A percentile compares a stretch with the other conserved stretches of the same genome.
Conservation (phyloP, 2,797 vertebrate genomes). For the Corythornis leucogaster region DNA sequence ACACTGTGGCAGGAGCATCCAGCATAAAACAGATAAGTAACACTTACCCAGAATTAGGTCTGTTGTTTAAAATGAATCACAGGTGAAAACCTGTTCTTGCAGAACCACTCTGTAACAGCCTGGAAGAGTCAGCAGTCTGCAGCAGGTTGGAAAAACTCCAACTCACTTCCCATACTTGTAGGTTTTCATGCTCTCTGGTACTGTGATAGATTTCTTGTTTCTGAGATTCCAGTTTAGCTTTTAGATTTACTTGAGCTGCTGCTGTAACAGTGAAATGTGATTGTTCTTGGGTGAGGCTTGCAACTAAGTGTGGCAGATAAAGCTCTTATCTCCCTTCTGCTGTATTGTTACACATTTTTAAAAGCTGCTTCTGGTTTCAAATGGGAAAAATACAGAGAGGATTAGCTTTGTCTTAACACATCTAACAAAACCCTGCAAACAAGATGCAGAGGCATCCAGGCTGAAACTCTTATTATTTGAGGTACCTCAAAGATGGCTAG, state of each 20-base stretch:
- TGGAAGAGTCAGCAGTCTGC: slow-evolving; percentile 8
- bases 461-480: background rate
- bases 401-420: slow-evolving; percentile 35
- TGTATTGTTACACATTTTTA: background rate
- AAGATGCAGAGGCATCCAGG: background rate
- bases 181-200: slow-evolving; percentile 4
- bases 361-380: slow-evolving; percentile 11
- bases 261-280: slow-evolving; percentile 16
- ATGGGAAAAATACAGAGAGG: background rate
- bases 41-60: background rate
- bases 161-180: background rate
- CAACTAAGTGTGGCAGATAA: slow-evolving; percentile 33
- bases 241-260: slow-evolving; percentile 31
- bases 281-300: background rate
- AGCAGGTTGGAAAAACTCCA: slow-evolving; percentile 26
- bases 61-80: slow-evolving; percentile 22
- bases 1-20: background rate
- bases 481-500: background rate
- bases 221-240: slow-evolving; percentile 48
- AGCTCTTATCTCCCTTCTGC: background rate
- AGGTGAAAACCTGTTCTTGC: slow-evolving; percentile 23
- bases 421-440: background rate
- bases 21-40: background rate
- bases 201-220: slow-evolving; percentile 25
- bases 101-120: background rate